These are phyloP conservation scores for Fukomys damarensis DNA, from an alignment of 2,113 vertebrate species.

Conservation along the genomic window DNA sequence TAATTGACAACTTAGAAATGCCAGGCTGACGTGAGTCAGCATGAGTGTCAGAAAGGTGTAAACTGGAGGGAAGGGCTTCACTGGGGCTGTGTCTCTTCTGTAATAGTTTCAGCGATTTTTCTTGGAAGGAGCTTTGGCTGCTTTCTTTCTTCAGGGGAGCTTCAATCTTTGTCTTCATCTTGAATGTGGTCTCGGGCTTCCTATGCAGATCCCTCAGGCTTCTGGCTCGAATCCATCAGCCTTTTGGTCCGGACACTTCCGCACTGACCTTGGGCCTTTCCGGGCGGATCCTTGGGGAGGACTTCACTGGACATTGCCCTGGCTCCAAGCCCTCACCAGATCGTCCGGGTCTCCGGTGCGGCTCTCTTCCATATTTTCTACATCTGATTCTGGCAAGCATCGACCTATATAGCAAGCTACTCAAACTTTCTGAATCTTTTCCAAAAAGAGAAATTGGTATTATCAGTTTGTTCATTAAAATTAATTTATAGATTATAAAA, in stretches of 20 bases:
- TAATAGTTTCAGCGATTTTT: not conserved
- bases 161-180: no score
- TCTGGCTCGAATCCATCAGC: not conserved
- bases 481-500: not conserved
- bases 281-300: not conserved
- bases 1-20: not conserved
- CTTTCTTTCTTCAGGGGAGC: no score
- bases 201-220: not conserved
- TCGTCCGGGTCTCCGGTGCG: not conserved
- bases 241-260: not conserved
- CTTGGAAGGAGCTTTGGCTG: no score
- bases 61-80: not conserved
- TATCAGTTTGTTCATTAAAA: not conserved
- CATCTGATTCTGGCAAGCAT: not conserved
- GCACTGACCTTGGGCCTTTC: not conserved
- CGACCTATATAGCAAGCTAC: not conserved
- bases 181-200: not conserved
- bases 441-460: not conserved
- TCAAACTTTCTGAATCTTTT: not conserved
- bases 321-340: not conserved
- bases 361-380: not conserved
- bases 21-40: no score
- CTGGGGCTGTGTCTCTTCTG: not conserved
- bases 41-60: not conserved
- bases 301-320: not conserved